Evolutionary conservation across 1,140 invertebrate genomes (phyloP).

Genomic region (Drosophila grimshawi): DNA sequence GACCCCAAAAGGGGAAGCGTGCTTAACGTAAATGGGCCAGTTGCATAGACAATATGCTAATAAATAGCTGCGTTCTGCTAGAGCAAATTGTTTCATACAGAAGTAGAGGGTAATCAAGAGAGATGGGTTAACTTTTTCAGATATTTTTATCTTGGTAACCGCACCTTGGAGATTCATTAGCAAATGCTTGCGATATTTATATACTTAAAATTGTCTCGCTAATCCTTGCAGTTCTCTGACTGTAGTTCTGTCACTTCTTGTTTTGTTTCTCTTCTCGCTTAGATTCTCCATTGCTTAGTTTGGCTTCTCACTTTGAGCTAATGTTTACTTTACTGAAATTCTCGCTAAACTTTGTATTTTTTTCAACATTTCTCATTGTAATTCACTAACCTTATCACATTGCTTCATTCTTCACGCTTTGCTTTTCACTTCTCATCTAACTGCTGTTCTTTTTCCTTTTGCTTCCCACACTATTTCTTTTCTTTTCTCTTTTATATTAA

Average conservation of each 20-base stretch:
- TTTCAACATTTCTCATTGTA: neutral
- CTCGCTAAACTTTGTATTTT: neutral
- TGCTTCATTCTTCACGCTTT: neutral
- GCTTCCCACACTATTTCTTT: neutral
- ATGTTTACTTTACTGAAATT: neutral
- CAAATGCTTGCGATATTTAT: neutral
- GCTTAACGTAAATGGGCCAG: slow-evolving; percentile 18
- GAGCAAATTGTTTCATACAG: slow-evolving; percentile 6
- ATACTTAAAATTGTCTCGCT: no score
- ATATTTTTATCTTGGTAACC: neutral
- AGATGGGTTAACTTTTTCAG: neutral
- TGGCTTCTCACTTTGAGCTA: neutral
- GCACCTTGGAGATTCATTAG: neutral
- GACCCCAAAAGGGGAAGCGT: neutral
- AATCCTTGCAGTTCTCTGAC: no score
- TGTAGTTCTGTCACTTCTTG: no score
- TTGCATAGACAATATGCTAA: slow-evolving; percentile 15
- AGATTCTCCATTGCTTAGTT: no score
- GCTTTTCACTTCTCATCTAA: neutral
- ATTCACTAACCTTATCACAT: neutral
- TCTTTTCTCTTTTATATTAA: neutral
- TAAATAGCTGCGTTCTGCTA: slow-evolving; percentile 3
- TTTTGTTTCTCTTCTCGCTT: no score
- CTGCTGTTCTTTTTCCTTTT: neutral
- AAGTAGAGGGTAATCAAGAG: slow-evolving; percentile 2